Evolutionary conservation across 2,797 vertebrate genomes (phyloP), one percentile per base, ranked within the genome.

Genomic region (Hippoglossus hippoglossus): DNA sequence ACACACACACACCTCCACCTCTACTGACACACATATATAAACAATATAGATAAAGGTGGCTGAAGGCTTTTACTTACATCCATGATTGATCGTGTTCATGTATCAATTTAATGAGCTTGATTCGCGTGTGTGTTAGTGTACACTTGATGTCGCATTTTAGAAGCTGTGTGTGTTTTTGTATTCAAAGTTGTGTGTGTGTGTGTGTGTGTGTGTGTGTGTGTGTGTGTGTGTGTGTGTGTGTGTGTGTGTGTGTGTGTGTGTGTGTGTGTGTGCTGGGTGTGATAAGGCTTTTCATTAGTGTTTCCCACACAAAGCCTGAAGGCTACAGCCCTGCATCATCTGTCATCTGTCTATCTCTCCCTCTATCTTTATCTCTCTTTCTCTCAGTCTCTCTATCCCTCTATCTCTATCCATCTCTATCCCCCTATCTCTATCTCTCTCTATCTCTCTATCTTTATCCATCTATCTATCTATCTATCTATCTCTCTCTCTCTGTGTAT

Each of bases 241-340:
- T 58, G 67, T 69, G 71, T 67, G 49, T 44, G 39, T 66, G 63
- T 19, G 44, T 58, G 58, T 58, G 67, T 69, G 44, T 44, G 39
- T 66, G 63, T 19, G 44, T 58, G 58, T 58, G 67, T 69, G 71
- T 67, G 49, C 69, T 65, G 60, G 72, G 46, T 67, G 66, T 67
- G 83, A 93, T 89, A 88, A 89, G 80, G 79, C 80, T 86, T 92
- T 92, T 92, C 88, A 91, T 91, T 88, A 87, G 86, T 81, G 82
- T 86, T 90, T 89, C 71, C 83, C 77, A 75, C 77, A 88, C 67
- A 86, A 57, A 58, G 84, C 91, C 85, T 77, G 55, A 83, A 88
- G 89, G 88, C 88, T 84, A 73, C 79, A 80, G 67, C 87, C 80
- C 88, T 88, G 80, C 75, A 80, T 91, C 84, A 88, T 91, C 89